phyloP scores from a whole-genome alignment of 2,888 invertebrate species.

The Graphium colonna region DNA sequence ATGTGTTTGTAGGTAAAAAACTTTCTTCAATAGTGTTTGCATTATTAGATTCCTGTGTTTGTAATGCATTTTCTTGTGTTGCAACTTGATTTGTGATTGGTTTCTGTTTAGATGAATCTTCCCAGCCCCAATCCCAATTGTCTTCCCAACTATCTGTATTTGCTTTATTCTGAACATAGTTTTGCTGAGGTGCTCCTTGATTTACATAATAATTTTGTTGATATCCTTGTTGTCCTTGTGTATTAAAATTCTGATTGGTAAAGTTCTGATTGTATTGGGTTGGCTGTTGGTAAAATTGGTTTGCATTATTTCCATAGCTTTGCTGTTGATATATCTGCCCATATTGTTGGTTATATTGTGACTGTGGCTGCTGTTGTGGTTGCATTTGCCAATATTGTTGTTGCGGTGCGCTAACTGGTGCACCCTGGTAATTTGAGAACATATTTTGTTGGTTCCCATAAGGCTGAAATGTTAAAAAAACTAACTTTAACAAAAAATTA shows the following conservation, averaged over 20 bases:
- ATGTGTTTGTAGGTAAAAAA: constrained; percentile 77
- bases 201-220: constrained; percentile 57
- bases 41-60: constrained; percentile 49
- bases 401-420: constrained; percentile 34
- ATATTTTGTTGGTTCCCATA: constrained; percentile 58
- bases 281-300: constrained; percentile 54
- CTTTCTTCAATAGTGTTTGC: constrained; percentile 79
- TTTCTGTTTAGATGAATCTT: constrained; percentile 70
- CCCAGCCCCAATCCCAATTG: constrained; percentile 83
- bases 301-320: constrained; percentile 53
- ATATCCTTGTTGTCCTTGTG: constrained; percentile 43
- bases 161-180: constrained; percentile 42
- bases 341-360: constrained; percentile 67
- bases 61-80: constrained; percentile 30
- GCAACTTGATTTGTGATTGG: constrained; percentile 32
- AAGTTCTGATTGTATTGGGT: constrained; percentile 59
- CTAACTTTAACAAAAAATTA: constrained; percentile 5
- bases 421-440: constrained; percentile 55
- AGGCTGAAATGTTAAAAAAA: constrained; percentile 47
- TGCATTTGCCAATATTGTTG: constrained; percentile 60
- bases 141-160: constrained; percentile 65
- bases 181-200: constrained; percentile 45
- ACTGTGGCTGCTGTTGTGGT: constrained; percentile 35
- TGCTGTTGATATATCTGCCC: constrained; percentile 58
- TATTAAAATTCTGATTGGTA: constrained; percentile 45